Evolutionary conservation across 2,113 vertebrate species (phyloP).

Genomic region (Colaptes auratus): DNA sequence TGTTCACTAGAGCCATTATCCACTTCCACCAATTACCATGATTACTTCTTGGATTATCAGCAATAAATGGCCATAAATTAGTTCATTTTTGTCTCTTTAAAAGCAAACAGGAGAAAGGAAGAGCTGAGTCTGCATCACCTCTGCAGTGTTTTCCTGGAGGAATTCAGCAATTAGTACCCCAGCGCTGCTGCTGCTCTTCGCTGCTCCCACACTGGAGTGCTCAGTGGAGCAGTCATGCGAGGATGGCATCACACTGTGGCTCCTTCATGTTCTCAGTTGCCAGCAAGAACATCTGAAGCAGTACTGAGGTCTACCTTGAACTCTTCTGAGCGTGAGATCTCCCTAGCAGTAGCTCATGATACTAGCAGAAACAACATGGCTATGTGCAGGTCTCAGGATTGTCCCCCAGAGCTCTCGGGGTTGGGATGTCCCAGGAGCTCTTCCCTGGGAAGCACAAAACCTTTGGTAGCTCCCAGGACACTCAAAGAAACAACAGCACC

Average conservation of each 20-base stretch:
- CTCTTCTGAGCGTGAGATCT: not conserved
- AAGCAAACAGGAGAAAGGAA: not conserved
- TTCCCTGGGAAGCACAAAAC: not conserved
- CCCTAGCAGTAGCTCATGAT: not conserved
- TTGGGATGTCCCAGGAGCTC: not conserved
- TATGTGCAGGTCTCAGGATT: not conserved
- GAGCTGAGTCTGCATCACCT: not conserved
- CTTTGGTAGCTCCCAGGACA: conserved; percentile 25
- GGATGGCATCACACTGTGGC: not conserved
- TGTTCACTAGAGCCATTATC: not conserved
- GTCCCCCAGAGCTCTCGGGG: not conserved
- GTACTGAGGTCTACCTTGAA: not conserved
- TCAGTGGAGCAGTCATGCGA: not conserved
- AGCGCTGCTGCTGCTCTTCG: not conserved
- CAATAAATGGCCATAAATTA: not conserved
- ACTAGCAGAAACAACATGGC: not conserved
- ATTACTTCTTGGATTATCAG: not conserved
- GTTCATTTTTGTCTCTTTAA: not conserved
- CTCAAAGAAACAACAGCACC: conserved; percentile 29
- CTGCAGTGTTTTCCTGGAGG: not conserved
- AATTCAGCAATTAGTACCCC: not conserved
- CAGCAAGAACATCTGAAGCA: not conserved
- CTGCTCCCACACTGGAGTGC: not conserved
- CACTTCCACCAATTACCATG: not conserved
- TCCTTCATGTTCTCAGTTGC: not conserved